Percentiles rank a stretch among this genome's conserved stretches.
Evolutionary conservation across 2,888 invertebrate species (phyloP).

Genomic region (Druceiella hillmani): DNA sequence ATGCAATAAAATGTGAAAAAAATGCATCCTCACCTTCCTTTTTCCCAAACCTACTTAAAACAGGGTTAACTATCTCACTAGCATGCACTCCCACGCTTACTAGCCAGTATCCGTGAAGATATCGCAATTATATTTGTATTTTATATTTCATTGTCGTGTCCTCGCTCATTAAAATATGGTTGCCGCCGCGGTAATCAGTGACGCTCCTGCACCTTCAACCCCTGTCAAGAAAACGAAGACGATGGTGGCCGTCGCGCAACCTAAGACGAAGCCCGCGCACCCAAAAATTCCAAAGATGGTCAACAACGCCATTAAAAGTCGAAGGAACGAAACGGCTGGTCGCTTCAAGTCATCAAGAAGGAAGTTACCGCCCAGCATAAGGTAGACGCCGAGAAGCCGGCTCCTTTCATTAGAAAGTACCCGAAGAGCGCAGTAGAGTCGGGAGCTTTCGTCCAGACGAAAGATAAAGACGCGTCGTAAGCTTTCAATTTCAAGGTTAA

Average conservation of each 20-base stretch:
- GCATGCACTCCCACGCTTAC: too few relatives aligned
- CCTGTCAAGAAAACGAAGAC: constrained; percentile 25
- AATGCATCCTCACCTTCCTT: too few relatives aligned
- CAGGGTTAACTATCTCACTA: too few relatives aligned
- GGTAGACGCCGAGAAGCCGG: constrained; percentile 52
- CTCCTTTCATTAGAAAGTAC: constrained; percentile 55
- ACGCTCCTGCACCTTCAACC: constrained; percentile 19
- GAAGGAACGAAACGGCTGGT: constrained; percentile 56
- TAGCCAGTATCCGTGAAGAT: too few relatives aligned
- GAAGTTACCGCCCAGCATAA: constrained; percentile 55
- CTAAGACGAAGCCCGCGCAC: constrained; percentile 33
- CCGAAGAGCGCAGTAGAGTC: constrained; percentile 51
- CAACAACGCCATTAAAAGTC: constrained; percentile 47
- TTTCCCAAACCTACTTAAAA: too few relatives aligned
- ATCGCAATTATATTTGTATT: too few relatives aligned
- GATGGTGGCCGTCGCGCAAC: constrained; percentile 25
- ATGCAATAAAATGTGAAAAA: too few relatives aligned
- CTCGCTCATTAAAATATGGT: too few relatives aligned
- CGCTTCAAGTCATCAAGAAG: constrained; percentile 55
- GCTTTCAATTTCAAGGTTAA: too few relatives aligned
- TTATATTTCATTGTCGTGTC: too few relatives aligned
- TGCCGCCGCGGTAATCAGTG: constrained; percentile 30
- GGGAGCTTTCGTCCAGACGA: constrained; percentile 50
- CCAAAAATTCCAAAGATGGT: constrained; percentile 54
- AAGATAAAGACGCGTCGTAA: constrained; percentile 51